Evolutionary conservation across 64 coral and sea anemone species (phyloP).

Genomic region (Acropora tenuis): DNA sequence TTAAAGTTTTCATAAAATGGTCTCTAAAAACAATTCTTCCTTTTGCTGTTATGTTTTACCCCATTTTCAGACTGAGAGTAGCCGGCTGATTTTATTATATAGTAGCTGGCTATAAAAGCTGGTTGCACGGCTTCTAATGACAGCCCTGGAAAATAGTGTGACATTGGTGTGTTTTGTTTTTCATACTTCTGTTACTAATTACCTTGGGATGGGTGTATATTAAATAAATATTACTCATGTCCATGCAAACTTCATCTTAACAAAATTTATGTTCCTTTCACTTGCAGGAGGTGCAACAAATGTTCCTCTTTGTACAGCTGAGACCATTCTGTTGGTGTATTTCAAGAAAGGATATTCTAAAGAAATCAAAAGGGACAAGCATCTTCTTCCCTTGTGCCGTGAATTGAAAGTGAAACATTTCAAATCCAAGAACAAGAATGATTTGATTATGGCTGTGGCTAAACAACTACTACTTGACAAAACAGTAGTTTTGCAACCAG

Average conservation of each 20-base stretch:
- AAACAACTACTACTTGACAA: slow-evolving; percentile 49
- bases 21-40: slow-evolving; percentile 1
- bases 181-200: neutral
- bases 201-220: neutral
- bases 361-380: slow-evolving; percentile 59
- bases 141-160: neutral
- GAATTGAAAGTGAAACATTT: slow-evolving; percentile 49
- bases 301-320: slow-evolving; percentile 54
- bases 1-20: neutral
- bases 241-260: neutral
- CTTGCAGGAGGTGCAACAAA: slow-evolving; percentile 46
- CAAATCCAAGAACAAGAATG: slow-evolving; percentile 64
- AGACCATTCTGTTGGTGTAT: slow-evolving; percentile 61
- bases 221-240: neutral
- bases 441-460: slow-evolving; percentile 45
- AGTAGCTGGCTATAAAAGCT: neutral
- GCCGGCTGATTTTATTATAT: neutral
- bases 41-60: slow-evolving; percentile 5
- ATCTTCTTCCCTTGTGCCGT: slow-evolving; percentile 39
- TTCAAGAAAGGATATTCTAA: slow-evolving; percentile 71
- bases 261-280: neutral
- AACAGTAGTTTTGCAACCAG: slow-evolving; percentile 33
- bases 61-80: neutral
- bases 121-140: neutral
- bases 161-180: neutral